These are phyloP conservation scores for Murina feae DNA, from an alignment of 2,113 vertebrate genomes.

Conservation along the genomic window DNA sequence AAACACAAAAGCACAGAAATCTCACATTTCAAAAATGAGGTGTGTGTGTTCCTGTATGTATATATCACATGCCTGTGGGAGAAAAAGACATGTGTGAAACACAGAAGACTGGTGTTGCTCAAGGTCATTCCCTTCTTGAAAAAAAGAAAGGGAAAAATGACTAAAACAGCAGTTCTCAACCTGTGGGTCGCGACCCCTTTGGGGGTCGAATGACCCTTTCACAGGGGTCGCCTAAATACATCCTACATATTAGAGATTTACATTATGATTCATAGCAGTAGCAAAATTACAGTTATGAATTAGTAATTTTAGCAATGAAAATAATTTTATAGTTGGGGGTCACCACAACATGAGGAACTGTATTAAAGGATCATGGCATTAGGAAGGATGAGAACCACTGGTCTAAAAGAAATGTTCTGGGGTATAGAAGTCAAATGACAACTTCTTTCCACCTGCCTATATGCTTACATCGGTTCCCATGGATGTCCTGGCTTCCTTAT, in stretches of 20 bases:
- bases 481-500: not conserved
- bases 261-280: no score
- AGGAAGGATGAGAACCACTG: no score
- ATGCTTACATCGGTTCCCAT: not conserved
- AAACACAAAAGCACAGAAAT: not conserved
- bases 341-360: no score
- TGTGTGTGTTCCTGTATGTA: not conserved
- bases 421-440: not conserved
- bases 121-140: slow-evolving; percentile 66
- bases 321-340: no score
- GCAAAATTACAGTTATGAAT: no score
- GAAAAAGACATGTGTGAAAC: not conserved
- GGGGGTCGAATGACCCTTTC: no score
- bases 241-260: no score
- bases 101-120: not conserved
- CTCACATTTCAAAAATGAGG: not conserved
- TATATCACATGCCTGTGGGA: not conserved
- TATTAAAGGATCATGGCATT: no score
- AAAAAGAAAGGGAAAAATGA: not conserved
- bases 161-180: no score
- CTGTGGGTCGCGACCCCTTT: no score
- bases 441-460: not conserved
- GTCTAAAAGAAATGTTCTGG: slow-evolving; percentile 3
- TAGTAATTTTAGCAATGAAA: no score
- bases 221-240: no score